These are phyloP conservation scores for Philantomba maxwellii DNA, from an alignment of 2,113 vertebrate genomes.

Conservation along the genomic window DNA sequence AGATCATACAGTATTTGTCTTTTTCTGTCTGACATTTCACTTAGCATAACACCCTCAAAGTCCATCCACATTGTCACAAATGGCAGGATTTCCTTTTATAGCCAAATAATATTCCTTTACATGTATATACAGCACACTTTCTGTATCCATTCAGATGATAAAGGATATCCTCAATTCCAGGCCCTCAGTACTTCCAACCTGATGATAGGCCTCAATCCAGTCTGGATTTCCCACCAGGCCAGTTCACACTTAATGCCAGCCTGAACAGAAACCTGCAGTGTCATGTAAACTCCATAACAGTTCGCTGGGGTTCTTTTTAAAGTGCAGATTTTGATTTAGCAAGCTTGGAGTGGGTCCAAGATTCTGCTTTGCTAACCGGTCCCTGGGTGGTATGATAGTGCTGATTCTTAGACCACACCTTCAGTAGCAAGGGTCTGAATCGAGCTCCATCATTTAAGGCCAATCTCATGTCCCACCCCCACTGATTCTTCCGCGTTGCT, in stretches of 20 bases:
- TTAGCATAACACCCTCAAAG: neutral
- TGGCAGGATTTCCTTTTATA: neutral
- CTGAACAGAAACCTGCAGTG: neutral
- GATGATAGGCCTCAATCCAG: neutral
- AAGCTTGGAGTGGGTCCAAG: neutral
- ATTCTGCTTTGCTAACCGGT: neutral
- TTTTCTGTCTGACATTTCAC: neutral
- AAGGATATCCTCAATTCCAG: neutral
- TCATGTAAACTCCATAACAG: neutral
- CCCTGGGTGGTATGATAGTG: neutral
- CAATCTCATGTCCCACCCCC: neutral
- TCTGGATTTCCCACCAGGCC: neutral
- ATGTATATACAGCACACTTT: neutral
- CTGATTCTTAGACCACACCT: neutral
- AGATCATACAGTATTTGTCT: neutral
- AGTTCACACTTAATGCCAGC: neutral
- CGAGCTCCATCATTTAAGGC: neutral
- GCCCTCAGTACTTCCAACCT: neutral
- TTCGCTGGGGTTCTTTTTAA: neutral
- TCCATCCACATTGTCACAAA: neutral
- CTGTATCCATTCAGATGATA: neutral
- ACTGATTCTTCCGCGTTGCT: neutral
- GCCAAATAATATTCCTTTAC: neutral
- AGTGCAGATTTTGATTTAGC: neutral
- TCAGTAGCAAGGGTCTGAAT: constrained; percentile 1